A percentile compares a stretch with the other conserved stretches of the same genome.
Conservation (phyloP, 2,797 vertebrate genomes). For the Protosalanx chinensis region DNA sequence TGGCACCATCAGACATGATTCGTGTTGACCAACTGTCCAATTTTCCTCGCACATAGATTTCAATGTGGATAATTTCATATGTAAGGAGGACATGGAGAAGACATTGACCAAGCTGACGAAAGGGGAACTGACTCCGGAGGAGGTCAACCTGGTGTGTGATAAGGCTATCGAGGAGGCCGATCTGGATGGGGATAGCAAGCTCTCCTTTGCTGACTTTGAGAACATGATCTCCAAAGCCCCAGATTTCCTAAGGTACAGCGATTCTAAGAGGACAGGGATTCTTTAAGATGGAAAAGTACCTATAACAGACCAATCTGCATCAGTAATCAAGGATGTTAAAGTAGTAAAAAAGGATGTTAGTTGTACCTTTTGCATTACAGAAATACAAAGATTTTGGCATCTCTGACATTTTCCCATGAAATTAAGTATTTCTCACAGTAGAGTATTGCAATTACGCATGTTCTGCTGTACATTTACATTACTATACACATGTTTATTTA, state of each 20-base stretch:
- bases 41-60: slow-evolving; percentile 75
- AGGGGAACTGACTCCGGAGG: slow-evolving; percentile 87
- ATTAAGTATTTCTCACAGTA: no score
- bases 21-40: background rate
- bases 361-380: background rate
- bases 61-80: slow-evolving; percentile 95
- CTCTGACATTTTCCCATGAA: no score
- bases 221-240: slow-evolving; percentile 98
- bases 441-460: no score
- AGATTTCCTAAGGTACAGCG: slow-evolving; percentile 81
- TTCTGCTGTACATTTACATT: no score
- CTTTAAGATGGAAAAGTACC: background rate
- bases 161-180: slow-evolving; percentile 95
- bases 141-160: slow-evolving; percentile 87
- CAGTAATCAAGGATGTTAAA: background rate
- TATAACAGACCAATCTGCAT: background rate
- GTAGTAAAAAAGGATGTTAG: background rate
- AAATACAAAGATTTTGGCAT: background rate
- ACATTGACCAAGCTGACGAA: slow-evolving; percentile 88
- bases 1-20: background rate
- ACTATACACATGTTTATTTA: no score
- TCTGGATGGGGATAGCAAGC: slow-evolving; percentile 89
- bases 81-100: slow-evolving; percentile 86
- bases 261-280: background rate
- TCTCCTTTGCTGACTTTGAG: slow-evolving; percentile 91